These are phyloP conservation scores for Bellardia pandia DNA, from an alignment of 2,888 invertebrate genomes.

Conservation along the genomic window DNA sequence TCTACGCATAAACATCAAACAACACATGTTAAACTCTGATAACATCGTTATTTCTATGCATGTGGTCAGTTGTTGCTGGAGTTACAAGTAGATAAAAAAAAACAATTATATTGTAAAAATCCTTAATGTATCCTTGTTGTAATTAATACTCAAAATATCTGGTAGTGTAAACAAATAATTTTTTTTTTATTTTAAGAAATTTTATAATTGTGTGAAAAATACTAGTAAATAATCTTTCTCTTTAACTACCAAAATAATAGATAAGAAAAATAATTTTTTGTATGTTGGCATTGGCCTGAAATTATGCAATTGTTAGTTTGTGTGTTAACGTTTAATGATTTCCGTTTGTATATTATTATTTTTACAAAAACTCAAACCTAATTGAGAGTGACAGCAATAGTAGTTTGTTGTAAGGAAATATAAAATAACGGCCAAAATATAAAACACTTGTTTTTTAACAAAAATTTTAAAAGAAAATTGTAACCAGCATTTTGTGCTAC, in stretches of 20 bases:
- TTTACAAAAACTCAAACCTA: slow-evolving; percentile 36
- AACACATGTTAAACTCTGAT: slow-evolving; percentile 47
- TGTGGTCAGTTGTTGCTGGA: slow-evolving; percentile 54
- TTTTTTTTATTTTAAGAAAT: slow-evolving; percentile 32
- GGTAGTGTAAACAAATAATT: slow-evolving; percentile 36
- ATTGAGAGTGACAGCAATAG: slow-evolving; percentile 48
- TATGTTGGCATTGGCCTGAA: neutral
- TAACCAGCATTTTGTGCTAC: slow-evolving; percentile 61
- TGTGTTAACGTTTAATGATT: slow-evolving; percentile 51
- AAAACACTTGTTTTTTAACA: slow-evolving; percentile 47
- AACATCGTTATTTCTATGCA: slow-evolving; percentile 19
- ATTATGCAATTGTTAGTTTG: slow-evolving; percentile 23
- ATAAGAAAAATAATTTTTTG: slow-evolving; percentile 52
- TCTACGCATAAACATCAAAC: slow-evolving; percentile 26
- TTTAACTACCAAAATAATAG: slow-evolving; percentile 44
- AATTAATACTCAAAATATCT: slow-evolving; percentile 36
- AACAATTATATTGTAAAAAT: slow-evolving; percentile 33
- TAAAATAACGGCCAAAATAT: slow-evolving; percentile 57
- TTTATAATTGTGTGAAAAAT: slow-evolving; percentile 61
- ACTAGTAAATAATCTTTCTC: slow-evolving; percentile 51
- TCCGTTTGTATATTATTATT: slow-evolving; percentile 51
- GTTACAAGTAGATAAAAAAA: slow-evolving; percentile 29
- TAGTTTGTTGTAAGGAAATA: slow-evolving; percentile 13
- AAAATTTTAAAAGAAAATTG: slow-evolving; percentile 1
- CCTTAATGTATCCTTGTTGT: slow-evolving; percentile 49